A percentile compares a stretch with the other conserved stretches of the same genome.
phyloP scores from a whole-genome alignment of 2,888 invertebrate species.

The Standfussiana lucernea region DNA sequence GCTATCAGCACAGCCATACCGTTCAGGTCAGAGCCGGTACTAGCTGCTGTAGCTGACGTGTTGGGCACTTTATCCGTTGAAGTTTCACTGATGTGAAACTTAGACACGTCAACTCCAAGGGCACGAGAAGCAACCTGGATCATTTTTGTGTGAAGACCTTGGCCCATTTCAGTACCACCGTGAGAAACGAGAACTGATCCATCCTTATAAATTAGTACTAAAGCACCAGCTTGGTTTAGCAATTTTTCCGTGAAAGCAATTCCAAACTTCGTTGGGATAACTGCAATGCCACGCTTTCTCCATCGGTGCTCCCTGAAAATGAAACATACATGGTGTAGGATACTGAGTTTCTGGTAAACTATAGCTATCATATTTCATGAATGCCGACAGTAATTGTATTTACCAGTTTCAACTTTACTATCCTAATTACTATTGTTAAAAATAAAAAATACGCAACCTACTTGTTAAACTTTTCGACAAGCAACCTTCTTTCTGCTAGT shows the following conservation, averaged over 20 bases:
- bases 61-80: conserved; percentile 98
- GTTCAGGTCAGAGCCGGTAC: conserved; percentile 96
- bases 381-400: background rate
- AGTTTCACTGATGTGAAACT: conserved; percentile 95
- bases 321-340: background rate
- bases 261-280: conserved; percentile 96
- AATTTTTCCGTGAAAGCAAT: conserved; percentile 94
- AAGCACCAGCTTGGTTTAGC: conserved; percentile 96
- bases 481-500: conserved; percentile 90
- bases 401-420: background rate
- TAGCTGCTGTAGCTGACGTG: conserved; percentile 97
- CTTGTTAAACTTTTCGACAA: conserved; percentile 94
- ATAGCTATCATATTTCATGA: background rate
- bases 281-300: conserved; percentile 95
- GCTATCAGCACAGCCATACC: conserved; percentile 97
- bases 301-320: conserved; percentile 93
- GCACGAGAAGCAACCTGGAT: conserved; percentile 96
- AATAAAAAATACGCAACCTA: conserved; percentile 74
- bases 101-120: conserved; percentile 92
- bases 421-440: background rate
- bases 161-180: conserved; percentile 99
- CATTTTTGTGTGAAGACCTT: conserved; percentile 99
- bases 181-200: conserved; percentile 97
- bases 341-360: background rate
- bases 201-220: conserved; percentile 96